Evolutionary conservation across 2,888 invertebrate genomes (phyloP), one percentile per base, ranked within the genome.

Genomic region (Campopleginae sp.): DNA sequence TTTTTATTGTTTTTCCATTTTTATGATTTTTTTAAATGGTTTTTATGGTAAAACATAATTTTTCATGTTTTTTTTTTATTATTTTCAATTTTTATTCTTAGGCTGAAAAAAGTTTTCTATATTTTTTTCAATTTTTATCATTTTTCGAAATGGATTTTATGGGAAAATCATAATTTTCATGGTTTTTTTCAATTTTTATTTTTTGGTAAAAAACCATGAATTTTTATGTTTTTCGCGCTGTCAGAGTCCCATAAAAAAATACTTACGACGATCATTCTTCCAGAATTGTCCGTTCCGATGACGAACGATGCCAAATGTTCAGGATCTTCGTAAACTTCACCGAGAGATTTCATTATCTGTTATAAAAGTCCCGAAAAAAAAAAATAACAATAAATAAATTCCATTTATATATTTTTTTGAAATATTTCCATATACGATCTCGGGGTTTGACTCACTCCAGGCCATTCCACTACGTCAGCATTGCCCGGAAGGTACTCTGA

Each of bases 181-280:
- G 33, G 33, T 5, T 33, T 33, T 33, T 33, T 33, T 33, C 3
- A 33, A 33, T 33, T 2, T 33, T 33, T 4, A 33, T 33, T 33
- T 0, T 38, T 38, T 38, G 8, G 38, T 7, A 38, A 38, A 38
- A 38, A 38, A 38, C 38, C 38, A 38, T 38, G 1, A 7, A 38
- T 38, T 38, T 38, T 38, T 10, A 10, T 38, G 38, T 7, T 10
- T 38, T 38, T 38, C 38, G 8, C 38, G 8, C 1, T 38, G 38
- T 38, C 38, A 38, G 0, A 33, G 33, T 33, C 33, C 5, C 8
- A 38, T 38, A 23, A 71, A 54, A 38, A 19, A 27, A 58, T 46
- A 80, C 12, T 51, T 23, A 84, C 84, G 54, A 80, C 46, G 17
- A 17, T 80, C 12, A 14, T 70, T 74, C 48, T 72, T 5, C 74